phyloP scores from a whole-genome alignment of 1,140 invertebrate species.

The Drosophila saltans region DNA sequence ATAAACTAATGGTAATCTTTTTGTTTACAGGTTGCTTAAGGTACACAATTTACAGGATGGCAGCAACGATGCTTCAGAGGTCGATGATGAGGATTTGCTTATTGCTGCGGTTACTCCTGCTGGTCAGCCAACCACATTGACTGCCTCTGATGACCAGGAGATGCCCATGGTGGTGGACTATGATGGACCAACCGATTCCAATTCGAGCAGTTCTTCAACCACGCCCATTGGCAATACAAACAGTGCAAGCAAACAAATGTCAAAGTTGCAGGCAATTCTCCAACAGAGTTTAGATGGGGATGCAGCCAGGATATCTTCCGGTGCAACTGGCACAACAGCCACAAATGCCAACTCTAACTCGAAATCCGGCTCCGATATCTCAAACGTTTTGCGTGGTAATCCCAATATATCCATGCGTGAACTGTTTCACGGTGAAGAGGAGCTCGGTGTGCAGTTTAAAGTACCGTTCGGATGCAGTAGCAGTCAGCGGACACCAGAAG shows the following conservation, averaged over 20 bases:
- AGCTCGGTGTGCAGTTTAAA: conserved; percentile 89
- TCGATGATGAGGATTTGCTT: conserved; percentile 61
- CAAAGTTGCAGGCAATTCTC: conserved; percentile 76
- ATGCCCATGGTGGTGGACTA: conserved; percentile 65
- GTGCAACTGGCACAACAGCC: neutral
- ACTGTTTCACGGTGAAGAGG: conserved; percentile 90
- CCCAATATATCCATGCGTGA: conserved; percentile 91
- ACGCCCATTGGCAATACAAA: conserved; percentile 33
- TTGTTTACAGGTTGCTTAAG: conserved; percentile 86
- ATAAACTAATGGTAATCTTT: neutral
- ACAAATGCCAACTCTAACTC: neutral
- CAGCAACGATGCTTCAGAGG: conserved; percentile 84
- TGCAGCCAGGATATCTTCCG: neutral
- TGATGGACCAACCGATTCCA: conserved; percentile 70
- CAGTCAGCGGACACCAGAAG: conserved; percentile 86
- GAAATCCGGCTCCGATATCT: conserved; percentile 71
- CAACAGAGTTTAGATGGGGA: conserved; percentile 63
- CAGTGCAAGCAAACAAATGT: conserved; percentile 58
- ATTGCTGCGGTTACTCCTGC: conserved; percentile 23
- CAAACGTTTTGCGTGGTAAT: conserved; percentile 87
- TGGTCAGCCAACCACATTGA: neutral
- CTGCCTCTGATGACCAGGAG: conserved; percentile 24
- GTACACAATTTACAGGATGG: conserved; percentile 88
- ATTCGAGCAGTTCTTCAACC: conserved; percentile 62
- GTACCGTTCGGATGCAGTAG: conserved; percentile 77